Evolutionary conservation across 1,140 invertebrate genomes (phyloP).

Genomic region (Camponotus floridanus): DNA sequence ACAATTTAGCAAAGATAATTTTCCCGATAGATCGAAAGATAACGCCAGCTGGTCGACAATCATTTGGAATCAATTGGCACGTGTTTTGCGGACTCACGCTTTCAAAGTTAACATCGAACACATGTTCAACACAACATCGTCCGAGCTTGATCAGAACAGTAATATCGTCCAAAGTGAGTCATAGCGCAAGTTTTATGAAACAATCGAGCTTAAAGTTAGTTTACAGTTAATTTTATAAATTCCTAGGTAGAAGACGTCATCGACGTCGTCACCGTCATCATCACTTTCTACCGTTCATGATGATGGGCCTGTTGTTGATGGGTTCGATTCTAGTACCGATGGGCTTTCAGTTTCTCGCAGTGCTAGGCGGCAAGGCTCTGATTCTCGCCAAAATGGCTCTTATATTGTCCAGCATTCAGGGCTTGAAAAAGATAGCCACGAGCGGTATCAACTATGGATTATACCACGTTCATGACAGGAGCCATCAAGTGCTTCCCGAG

Average conservation of each 20-base stretch:
- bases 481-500: conserved; percentile 68
- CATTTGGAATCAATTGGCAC: conserved; percentile 74
- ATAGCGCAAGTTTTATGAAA: not conserved
- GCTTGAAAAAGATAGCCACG: conserved; percentile 88
- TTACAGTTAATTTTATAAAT: not conserved
- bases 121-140: conserved; percentile 56
- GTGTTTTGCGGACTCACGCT: conserved; percentile 80
- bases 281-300: conserved; percentile 90
- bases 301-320: conserved; percentile 91
- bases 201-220: not conserved
- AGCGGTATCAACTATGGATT: conserved; percentile 84
- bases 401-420: conserved; percentile 92
- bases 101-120: conserved; percentile 79
- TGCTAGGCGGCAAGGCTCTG: conserved; percentile 92
- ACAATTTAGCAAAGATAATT: conserved; percentile 8
- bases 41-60: conserved; percentile 66
- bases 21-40: conserved; percentile 12
- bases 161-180: conserved; percentile 75
- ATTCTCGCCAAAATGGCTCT: conserved; percentile 92
- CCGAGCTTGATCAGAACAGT: conserved; percentile 48
- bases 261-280: conserved; percentile 84
- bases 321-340: conserved; percentile 91
- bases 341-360: conserved; percentile 92
- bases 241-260: conserved; percentile 84
- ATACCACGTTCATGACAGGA: conserved; percentile 83